Evolutionary conservation across 1,140 invertebrate genomes (phyloP).

Genomic region (Panulirus ornatus): DNA sequence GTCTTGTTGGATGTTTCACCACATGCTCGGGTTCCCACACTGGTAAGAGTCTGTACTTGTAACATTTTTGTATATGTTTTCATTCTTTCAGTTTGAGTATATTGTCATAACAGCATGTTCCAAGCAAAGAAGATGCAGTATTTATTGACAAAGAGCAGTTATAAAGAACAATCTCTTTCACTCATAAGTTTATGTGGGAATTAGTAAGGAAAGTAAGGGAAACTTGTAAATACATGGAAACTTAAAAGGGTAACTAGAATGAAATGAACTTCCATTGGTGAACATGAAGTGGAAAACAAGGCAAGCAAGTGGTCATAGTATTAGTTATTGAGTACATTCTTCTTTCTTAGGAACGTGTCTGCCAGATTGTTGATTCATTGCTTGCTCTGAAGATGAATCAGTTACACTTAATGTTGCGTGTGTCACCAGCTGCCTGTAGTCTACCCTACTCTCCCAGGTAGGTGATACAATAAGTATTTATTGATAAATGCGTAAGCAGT

Average conservation of each 20-base stretch:
- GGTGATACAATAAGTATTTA: background rate
- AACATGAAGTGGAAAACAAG: background rate
- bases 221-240: background rate
- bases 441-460: slow-evolving; percentile 78
- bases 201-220: background rate
- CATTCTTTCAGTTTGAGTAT: background rate
- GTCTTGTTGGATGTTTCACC: slow-evolving; percentile 83
- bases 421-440: slow-evolving; percentile 80
- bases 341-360: slow-evolving; percentile 80
- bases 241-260: background rate
- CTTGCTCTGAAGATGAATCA: slow-evolving; percentile 84
- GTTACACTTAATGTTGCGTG: slow-evolving; percentile 81
- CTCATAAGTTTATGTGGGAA: too few species aligned
- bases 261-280: background rate
- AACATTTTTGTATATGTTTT: background rate
- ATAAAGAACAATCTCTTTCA: too few species aligned
- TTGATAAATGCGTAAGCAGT: too few species aligned
- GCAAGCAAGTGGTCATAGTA: too few species aligned
- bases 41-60: slow-evolving; percentile 77
- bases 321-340: background rate
- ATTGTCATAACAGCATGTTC: background rate
- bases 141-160: too few species aligned
- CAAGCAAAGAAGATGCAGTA: too few species aligned
- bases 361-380: slow-evolving; percentile 82
- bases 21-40: slow-evolving; percentile 82